These are phyloP conservation scores for Drosophila suboccidentalis DNA, from an alignment of 2,888 invertebrate species.

Conservation along the genomic window DNA sequence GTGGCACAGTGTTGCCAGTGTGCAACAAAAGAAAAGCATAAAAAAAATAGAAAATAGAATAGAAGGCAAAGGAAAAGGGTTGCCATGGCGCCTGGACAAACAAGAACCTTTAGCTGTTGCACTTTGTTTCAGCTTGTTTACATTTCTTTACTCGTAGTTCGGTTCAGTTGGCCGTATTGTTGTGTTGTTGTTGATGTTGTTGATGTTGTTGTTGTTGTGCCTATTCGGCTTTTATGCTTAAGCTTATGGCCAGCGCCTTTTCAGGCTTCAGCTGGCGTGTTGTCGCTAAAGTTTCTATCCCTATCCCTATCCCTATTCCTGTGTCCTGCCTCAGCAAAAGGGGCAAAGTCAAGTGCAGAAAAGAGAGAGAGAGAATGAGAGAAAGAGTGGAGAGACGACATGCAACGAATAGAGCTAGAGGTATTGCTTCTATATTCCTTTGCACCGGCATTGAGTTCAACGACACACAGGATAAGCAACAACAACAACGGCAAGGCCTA, in stretches of 20 bases:
- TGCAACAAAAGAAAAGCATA: slow-evolving; percentile 2
- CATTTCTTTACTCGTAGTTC: slow-evolving; percentile 40
- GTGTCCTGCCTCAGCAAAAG: slow-evolving; percentile 27
- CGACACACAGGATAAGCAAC: slow-evolving; percentile 76
- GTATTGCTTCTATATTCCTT: slow-evolving; percentile 54
- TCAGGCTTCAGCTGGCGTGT: slow-evolving; percentile 46
- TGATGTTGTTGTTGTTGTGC: slow-evolving; percentile 13
- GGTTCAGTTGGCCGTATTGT: slow-evolving; percentile 46
- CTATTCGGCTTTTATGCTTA: slow-evolving; percentile 68
- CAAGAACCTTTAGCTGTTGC: slow-evolving; percentile 35
- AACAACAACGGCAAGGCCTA: slow-evolving; percentile 46
- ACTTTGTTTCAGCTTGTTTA: slow-evolving; percentile 61
- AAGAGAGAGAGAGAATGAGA: background rate
- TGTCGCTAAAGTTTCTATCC: slow-evolving; percentile 62
- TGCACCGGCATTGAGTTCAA: slow-evolving; percentile 64
- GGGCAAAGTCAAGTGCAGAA: slow-evolving; percentile 74
- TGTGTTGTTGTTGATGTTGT: background rate
- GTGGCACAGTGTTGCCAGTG: slow-evolving; percentile 23
- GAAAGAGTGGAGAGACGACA: slow-evolving; percentile 45
- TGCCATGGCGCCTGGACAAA: slow-evolving; percentile 65
- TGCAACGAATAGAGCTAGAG: slow-evolving; percentile 56
- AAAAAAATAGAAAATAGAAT: background rate
- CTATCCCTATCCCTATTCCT: slow-evolving; percentile 4
- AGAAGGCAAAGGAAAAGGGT: slow-evolving; percentile 30
- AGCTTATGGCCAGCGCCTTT: slow-evolving; percentile 48